A percentile compares a stretch with the other conserved stretches of the same genome.
These are phyloP conservation scores for Acleris sparsana DNA, from an alignment of 2,888 invertebrate genomes.

Conservation along the genomic window DNA sequence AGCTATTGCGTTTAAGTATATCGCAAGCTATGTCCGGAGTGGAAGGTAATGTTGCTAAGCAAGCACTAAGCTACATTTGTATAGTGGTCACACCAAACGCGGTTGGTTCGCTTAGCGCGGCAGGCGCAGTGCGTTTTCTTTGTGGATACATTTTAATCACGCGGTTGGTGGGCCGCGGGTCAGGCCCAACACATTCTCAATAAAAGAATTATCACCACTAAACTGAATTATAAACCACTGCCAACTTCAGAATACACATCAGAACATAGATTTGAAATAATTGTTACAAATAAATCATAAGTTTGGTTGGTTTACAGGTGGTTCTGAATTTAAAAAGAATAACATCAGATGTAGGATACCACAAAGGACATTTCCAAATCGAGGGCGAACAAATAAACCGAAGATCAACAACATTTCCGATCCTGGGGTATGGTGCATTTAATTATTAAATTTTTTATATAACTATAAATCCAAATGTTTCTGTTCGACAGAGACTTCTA, in stretches of 20 bases:
- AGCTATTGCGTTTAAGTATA: neutral
- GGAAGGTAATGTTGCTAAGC: conserved; percentile 5
- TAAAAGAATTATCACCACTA: too few species aligned
- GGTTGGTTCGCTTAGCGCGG: too few species aligned
- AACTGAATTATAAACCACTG: neutral
- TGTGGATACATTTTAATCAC: too few species aligned
- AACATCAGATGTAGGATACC: conserved; percentile 61
- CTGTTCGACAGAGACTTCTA: too few species aligned
- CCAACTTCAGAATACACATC: neutral
- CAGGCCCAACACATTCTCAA: too few species aligned
- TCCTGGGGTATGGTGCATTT: conserved; percentile 41
- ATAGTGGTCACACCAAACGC: too few species aligned
- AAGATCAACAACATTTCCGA: conserved; percentile 45
- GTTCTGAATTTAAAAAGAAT: neutral
- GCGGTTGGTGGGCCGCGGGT: too few species aligned
- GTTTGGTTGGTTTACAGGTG: neutral
- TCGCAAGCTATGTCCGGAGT: conserved; percentile 4
- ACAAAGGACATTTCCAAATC: conserved; percentile 50
- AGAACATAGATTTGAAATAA: neutral
- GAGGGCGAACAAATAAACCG: conserved; percentile 43
- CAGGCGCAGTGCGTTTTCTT: too few species aligned
- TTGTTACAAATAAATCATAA: neutral
- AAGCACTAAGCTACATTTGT: neutral
- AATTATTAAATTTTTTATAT: neutral
- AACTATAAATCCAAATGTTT: too few species aligned